Conservation (phyloP, 1,140 invertebrate species). For the Capitella teleta region DNA sequence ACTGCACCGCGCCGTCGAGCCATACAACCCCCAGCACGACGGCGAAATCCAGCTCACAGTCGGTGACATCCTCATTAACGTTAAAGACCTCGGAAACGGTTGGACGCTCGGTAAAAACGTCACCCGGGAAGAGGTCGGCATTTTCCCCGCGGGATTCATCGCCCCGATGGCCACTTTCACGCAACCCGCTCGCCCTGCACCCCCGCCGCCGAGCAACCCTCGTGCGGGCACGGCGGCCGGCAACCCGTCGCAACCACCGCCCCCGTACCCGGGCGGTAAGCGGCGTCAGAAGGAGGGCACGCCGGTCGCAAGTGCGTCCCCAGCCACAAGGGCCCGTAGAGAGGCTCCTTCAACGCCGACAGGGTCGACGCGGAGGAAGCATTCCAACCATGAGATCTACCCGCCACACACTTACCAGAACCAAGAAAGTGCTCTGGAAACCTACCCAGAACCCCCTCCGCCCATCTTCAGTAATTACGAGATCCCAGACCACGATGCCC, state of each 20-base stretch:
- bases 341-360: neutral
- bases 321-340: neutral
- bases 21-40: slow-evolving; percentile 2
- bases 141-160: slow-evolving; percentile 7
- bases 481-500: too few relatives aligned
- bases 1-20: slow-evolving; percentile 1
- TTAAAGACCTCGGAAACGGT: slow-evolving; percentile 8
- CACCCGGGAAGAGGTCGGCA: slow-evolving; percentile 5
- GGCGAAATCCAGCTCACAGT: slow-evolving; percentile 6
- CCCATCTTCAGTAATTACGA: too few relatives aligned
- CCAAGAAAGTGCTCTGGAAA: too few relatives aligned
- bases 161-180: neutral
- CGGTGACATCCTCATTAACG: slow-evolving; percentile 6
- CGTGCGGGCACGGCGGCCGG: neutral
- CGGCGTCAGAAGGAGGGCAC: slow-evolving; percentile 3
- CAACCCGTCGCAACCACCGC: neutral
- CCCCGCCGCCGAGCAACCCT: neutral
- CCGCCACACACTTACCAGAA: too few relatives aligned
- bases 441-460: too few relatives aligned
- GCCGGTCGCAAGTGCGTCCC: neutral
- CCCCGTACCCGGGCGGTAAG: neutral
- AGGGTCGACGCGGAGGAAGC: neutral
- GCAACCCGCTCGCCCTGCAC: neutral
- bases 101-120: slow-evolving; percentile 8
- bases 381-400: too few relatives aligned